These are phyloP conservation scores for Bombylius major DNA, from an alignment of 2,888 invertebrate genomes.

Conservation along the genomic window DNA sequence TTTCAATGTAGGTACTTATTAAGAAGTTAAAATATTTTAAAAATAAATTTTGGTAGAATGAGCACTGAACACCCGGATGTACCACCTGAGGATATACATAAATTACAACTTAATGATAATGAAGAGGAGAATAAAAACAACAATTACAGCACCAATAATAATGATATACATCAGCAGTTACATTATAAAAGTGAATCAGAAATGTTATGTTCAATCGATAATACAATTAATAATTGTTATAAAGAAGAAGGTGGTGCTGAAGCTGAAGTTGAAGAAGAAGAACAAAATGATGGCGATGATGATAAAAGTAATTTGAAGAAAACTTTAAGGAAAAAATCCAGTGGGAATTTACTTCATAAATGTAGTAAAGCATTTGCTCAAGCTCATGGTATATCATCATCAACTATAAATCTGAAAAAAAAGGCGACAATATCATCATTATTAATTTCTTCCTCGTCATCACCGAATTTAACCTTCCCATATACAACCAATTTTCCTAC, in stretches of 20 bases:
- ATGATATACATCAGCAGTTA: not conserved
- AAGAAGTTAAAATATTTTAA: too few relatives aligned
- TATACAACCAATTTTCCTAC: not conserved
- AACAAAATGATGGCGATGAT: not conserved
- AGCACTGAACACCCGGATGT: too few relatives aligned
- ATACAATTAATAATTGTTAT: constrained; percentile 4
- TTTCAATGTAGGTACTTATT: too few relatives aligned
- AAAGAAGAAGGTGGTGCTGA: not conserved
- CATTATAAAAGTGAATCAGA: constrained; percentile 8
- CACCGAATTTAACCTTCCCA: not conserved
- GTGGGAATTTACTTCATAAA: constrained; percentile 29
- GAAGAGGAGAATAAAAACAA: not conserved
- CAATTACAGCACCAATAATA: not conserved
- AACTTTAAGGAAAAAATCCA: constrained; percentile 29
- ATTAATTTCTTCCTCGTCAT: not conserved
- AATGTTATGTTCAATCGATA: constrained; percentile 4
- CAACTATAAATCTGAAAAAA: constrained; percentile 17
- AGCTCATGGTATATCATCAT: constrained; percentile 27
- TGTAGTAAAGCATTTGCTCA: constrained; percentile 35
- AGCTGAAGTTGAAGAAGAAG: constrained; percentile 5
- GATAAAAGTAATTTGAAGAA: constrained; percentile 18
- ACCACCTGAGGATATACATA: constrained; percentile 32
- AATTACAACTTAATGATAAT: constrained; percentile 29
- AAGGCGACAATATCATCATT: not conserved
- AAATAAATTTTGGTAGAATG: too few relatives aligned